These are phyloP conservation scores for Phytoseiulus persimilis DNA, from an alignment of 2,888 invertebrate species.

Conservation along the genomic window DNA sequence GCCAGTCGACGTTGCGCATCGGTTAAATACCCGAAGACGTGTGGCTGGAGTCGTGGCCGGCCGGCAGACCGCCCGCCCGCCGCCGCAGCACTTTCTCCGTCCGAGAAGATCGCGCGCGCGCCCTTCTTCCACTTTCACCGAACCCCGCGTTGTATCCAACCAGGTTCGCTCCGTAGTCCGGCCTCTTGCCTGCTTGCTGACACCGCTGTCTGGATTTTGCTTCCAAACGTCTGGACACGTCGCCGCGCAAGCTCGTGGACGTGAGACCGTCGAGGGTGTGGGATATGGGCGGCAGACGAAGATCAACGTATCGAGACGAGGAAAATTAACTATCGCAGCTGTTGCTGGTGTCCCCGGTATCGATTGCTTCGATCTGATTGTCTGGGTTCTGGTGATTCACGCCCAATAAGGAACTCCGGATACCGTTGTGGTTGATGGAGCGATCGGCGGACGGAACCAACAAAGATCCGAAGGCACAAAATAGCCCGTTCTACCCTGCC, in stretches of 20 bases:
- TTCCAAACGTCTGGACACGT: not conserved
- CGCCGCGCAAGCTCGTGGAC: not conserved
- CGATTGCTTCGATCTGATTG: too few species aligned
- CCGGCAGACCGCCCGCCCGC: too few species aligned
- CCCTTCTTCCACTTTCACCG: not conserved
- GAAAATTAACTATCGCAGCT: too few species aligned
- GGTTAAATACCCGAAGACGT: conserved; percentile 34
- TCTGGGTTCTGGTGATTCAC: too few species aligned
- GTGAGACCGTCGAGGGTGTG: not conserved
- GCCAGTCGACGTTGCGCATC: conserved; percentile 18
- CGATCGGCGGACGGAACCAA: not conserved
- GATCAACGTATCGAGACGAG: too few species aligned
- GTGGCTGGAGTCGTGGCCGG: not conserved
- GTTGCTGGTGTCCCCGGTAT: too few species aligned
- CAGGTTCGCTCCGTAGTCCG: not conserved
- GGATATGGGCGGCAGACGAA: too few species aligned
- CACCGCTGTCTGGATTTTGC: not conserved
- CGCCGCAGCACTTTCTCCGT: not conserved
- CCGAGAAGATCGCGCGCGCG: not conserved
- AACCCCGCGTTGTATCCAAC: not conserved
- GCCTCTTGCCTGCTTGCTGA: not conserved
- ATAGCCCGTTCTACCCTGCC: not conserved
- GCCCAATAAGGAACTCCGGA: too few species aligned
- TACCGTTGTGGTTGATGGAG: not conserved
- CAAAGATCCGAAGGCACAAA: not conserved